Evolutionary conservation across 2,797 vertebrate genomes (phyloP).

Genomic region (Erpetoichthys calabaricus): DNA sequence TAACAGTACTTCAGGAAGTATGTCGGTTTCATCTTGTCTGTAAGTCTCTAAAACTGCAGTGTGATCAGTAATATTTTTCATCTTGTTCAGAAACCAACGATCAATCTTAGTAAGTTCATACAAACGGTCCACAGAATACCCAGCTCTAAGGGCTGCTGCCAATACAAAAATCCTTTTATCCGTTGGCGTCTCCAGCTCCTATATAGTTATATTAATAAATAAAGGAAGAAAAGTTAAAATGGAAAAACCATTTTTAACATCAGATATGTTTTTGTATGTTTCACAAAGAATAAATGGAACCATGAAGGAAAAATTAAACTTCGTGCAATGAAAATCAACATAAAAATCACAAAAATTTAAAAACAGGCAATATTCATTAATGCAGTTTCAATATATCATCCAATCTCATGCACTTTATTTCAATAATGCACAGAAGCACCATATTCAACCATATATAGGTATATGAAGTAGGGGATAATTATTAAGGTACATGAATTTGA

Average conservation of each 20-base stretch:
- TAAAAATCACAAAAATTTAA: background rate
- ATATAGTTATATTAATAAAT: background rate
- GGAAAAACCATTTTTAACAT: too few species aligned
- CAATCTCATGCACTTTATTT: too few species aligned
- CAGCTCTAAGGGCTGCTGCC: conserved; percentile 65
- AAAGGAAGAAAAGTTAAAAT: background rate
- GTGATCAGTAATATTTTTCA: conserved; percentile 85
- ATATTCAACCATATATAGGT: too few species aligned
- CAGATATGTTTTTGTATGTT: too few species aligned
- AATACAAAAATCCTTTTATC: conserved; percentile 94
- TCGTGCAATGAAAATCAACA: background rate
- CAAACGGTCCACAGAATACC: conserved; percentile 77
- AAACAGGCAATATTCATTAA: too few species aligned
- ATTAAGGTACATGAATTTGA: too few species aligned
- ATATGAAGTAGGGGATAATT: too few species aligned
- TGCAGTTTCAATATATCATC: too few species aligned
- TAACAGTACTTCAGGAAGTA: conserved; percentile 59
- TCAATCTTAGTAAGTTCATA: conserved; percentile 89
- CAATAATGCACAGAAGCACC: too few species aligned
- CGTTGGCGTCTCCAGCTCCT: conserved; percentile 88
- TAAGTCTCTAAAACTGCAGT: conserved; percentile 60
- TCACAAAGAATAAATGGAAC: background rate
- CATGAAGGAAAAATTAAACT: background rate
- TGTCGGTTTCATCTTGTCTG: conserved; percentile 51
- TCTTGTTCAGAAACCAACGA: conserved; percentile 92